Evolutionary conservation across 2,113 vertebrate genomes (phyloP), one percentile per base, ranked within the genome.

Genomic region (Oryzias woworae): DNA sequence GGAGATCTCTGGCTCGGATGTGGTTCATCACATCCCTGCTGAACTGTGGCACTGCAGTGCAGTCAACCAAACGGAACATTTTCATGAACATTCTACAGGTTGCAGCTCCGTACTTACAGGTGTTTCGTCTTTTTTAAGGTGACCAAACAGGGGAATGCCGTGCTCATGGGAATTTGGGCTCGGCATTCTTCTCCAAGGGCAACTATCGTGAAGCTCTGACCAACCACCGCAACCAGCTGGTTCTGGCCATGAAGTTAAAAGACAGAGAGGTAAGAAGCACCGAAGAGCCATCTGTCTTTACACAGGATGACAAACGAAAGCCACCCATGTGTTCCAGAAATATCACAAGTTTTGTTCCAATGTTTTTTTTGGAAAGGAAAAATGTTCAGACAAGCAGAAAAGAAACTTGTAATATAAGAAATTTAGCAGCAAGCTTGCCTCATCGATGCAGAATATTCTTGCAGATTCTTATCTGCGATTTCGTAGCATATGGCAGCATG

Each of bases 101-200:
- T 36, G 36, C 36, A 12, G 36, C 36, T 36, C 8, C 36, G 36
- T 12, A 36, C 36, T 36, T 10, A 36, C 53, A 43, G 20, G 8
- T 43, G 58, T 53, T 48, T 64, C 22, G 62, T 23, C 42, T 20
- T 54, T 28, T 31, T 69, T 51, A 89, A 98, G 96, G 96, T 98
- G 96, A 98, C 95, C 95, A 97, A 94, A 95, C 93, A 71, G 96
- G 96, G 80, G 96, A 98, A 94, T 98, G 96, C 90, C 94, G 96
- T 72, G 95, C 95, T 90, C 94, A 96, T 31, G 96, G 96, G 28
- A 98, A 98, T 75, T 89, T 98, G 89, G 96, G 96, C 86, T 97
- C 96, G 72, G 96, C 96, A 92, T 97, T 96, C 94, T 98, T 98
- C 90, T 97, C 96, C 87, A 97, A 96, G 89, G 96, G 96, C 75